Conservation (phyloP, 2,797 vertebrate genomes). For the Gobionotothen gibberifrons region DNA sequence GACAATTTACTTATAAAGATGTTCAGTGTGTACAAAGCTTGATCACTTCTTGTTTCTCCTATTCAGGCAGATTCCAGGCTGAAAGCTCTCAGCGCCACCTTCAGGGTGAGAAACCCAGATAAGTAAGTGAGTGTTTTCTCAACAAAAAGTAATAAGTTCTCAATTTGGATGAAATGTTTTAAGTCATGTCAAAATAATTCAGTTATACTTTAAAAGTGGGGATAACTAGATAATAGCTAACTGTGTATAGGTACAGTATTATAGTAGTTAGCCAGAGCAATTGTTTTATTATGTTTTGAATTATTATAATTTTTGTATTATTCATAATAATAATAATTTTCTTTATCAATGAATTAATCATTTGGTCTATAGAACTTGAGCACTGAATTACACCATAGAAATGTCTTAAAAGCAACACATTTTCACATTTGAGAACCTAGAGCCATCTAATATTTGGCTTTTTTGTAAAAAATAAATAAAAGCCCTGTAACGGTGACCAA, state of each 20-base stretch:
- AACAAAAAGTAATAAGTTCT: background rate
- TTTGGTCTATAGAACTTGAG: too few species aligned
- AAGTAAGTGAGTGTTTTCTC: constrained; percentile 86
- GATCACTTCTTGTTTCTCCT: background rate
- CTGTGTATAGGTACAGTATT: too few species aligned
- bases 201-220: background rate
- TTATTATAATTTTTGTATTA: too few species aligned
- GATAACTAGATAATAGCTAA: background rate
- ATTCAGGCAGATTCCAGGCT: constrained; percentile 94
- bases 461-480: too few species aligned
- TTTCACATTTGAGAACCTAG: background rate
- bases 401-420: background rate
- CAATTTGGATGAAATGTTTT: background rate
- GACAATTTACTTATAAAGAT: background rate
- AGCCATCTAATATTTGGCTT: background rate
- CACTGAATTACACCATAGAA: too few species aligned
- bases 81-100: constrained; percentile 96
- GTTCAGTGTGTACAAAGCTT: background rate
- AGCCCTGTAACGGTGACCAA: background rate
- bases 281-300: too few species aligned
- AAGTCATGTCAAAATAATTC: background rate
- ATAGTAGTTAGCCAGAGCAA: too few species aligned
- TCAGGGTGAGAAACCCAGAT: constrained; percentile 96
- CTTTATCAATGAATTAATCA: too few species aligned
- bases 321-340: too few species aligned